These are phyloP conservation scores for Meandrusa payeni DNA, from an alignment of 2,888 invertebrate genomes.

Conservation along the genomic window DNA sequence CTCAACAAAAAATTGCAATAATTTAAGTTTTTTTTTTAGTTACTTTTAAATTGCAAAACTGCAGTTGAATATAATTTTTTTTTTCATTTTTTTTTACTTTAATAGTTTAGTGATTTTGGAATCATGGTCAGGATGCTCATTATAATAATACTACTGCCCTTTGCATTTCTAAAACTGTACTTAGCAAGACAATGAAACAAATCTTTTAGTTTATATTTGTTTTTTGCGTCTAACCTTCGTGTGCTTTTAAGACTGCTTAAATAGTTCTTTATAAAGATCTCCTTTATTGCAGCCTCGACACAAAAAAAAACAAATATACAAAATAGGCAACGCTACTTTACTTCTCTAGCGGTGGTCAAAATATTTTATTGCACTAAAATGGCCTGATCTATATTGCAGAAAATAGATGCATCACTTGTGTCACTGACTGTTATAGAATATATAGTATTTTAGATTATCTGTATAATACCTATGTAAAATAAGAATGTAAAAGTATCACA, in stretches of 20 bases:
- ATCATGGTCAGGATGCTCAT: constrained; percentile 67
- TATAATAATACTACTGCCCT: constrained; percentile 56
- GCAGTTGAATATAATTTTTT: constrained; percentile 32
- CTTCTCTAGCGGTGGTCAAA: neutral
- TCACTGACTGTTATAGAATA: constrained; percentile 66
- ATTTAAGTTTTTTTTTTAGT: constrained; percentile 33
- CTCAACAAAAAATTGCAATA: neutral
- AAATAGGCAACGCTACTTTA: neutral
- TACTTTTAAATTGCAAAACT: constrained; percentile 29
- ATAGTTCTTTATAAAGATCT: constrained; percentile 22
- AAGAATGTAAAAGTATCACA: constrained; percentile 53
- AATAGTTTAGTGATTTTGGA: constrained; percentile 16
- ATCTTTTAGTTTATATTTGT: constrained; percentile 1
- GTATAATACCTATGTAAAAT: constrained; percentile 59
- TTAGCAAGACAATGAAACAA: neutral
- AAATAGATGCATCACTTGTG: constrained; percentile 45
- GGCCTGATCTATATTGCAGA: constrained; percentile 42
- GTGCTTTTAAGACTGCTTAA: constrained; percentile 24
- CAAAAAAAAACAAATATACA: constrained; percentile 1
- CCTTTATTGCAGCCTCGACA: constrained; percentile 10
- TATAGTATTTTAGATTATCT: constrained; percentile 58
- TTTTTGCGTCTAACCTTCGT: neutral
- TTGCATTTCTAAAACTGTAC: constrained; percentile 33
- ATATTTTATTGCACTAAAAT: neutral
- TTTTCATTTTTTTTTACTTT: constrained; percentile 29